These are phyloP conservation scores for Pteropus alecto DNA, from an alignment of 2,113 vertebrate species.

Conservation along the genomic window DNA sequence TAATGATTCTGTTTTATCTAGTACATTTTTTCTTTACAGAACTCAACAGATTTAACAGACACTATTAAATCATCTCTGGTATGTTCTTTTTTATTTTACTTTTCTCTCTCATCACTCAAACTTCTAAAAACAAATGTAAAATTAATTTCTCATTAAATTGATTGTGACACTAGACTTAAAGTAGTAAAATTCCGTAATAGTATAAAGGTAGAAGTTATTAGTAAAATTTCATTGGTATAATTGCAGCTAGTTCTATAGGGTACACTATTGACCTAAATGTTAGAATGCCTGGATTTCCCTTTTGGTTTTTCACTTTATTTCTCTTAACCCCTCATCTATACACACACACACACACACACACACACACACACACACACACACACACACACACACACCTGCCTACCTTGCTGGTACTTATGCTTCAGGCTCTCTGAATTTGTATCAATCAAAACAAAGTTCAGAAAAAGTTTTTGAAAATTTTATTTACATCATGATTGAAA, in stretches of 20 bases:
- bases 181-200: not conserved
- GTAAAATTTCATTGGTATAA: not conserved
- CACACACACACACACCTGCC: fast-evolving
- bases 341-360: not conserved
- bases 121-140: not conserved
- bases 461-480: not conserved
- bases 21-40: not conserved
- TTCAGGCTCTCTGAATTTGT: not conserved
- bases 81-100: not conserved
- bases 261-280: not conserved
- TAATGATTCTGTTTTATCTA: not conserved
- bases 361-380: not conserved
- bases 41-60: not conserved
- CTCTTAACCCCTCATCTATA: not conserved
- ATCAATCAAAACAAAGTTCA: not conserved
- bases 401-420: not conserved
- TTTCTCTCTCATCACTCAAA: not conserved
- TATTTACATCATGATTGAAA: not conserved
- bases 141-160: not conserved
- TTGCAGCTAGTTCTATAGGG: not conserved
- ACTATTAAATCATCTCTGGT: not conserved
- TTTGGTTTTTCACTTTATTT: not conserved
- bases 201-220: not conserved
- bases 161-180: not conserved
- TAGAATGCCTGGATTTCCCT: not conserved